These are phyloP conservation scores for Rostratula benghalensis DNA, from an alignment of 2,113 vertebrate species.

Conservation along the genomic window DNA sequence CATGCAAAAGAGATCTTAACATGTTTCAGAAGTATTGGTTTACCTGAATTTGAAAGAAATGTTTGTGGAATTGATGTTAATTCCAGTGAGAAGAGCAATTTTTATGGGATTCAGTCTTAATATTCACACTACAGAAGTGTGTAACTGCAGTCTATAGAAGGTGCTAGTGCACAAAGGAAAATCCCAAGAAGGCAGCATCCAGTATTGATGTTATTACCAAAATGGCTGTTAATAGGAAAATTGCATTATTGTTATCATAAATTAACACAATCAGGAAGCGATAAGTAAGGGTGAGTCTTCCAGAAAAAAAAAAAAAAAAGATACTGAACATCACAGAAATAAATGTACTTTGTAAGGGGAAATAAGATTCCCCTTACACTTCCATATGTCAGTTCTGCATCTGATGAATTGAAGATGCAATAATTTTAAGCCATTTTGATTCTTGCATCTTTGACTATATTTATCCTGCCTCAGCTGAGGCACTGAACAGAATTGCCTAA, in stretches of 20 bases:
- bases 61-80: not conserved
- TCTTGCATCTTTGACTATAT: not conserved
- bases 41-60: not conserved
- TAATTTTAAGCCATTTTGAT: not conserved
- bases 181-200: not conserved
- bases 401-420: not conserved
- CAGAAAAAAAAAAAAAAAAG: not conserved
- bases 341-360: not conserved
- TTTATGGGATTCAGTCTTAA: not conserved
- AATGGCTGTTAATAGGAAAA: not conserved
- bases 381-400: not conserved
- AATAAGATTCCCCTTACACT: not conserved
- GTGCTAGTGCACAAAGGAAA: not conserved
- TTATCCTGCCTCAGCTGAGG: not conserved
- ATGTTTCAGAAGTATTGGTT: not conserved
- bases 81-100: not conserved
- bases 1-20: not conserved
- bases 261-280: not conserved
- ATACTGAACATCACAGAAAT: not conserved
- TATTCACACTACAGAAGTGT: not conserved
- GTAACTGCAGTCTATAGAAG: not conserved
- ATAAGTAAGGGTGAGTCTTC: not conserved
- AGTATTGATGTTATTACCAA: not conserved
- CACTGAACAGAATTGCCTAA: not conserved
- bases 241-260: not conserved